Conservation (phyloP, 2,113 vertebrate species). For the Nothoprocta perdicaria region DNA sequence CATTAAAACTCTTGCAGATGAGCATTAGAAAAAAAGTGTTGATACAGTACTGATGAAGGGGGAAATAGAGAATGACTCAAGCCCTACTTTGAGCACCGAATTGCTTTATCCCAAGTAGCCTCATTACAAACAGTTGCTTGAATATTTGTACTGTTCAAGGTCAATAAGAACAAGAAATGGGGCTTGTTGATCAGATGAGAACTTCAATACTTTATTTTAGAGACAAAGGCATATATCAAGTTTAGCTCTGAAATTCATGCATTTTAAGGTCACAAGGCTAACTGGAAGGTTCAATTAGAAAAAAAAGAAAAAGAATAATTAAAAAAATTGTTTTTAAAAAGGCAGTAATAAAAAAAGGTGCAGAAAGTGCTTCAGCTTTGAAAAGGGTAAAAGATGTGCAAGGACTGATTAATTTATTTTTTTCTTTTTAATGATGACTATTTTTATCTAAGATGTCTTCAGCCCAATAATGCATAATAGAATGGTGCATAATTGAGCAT, state of each 20-base stretch:
- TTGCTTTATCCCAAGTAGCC: neutral
- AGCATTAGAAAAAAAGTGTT: neutral
- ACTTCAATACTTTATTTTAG: neutral
- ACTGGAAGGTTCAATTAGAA: neutral
- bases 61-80: neutral
- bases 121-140: neutral
- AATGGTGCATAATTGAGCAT: neutral
- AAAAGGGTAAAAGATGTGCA: neutral
- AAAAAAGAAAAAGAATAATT: accelerated
- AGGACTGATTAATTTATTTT: neutral
- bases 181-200: neutral
- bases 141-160: neutral
- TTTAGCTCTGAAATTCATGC: neutral
- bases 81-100: neutral
- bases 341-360: neutral
- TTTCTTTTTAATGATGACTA: neutral
- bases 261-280: neutral
- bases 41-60: neutral
- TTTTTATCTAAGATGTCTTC: conserved; percentile 8
- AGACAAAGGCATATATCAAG: neutral
- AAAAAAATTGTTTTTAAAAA: neutral
- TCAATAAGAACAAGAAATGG: neutral
- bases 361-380: neutral
- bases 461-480: neutral
- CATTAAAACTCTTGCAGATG: neutral